Evolutionary conservation across 2,113 vertebrate genomes (phyloP).

Genomic region (Ifrita kowaldi): DNA sequence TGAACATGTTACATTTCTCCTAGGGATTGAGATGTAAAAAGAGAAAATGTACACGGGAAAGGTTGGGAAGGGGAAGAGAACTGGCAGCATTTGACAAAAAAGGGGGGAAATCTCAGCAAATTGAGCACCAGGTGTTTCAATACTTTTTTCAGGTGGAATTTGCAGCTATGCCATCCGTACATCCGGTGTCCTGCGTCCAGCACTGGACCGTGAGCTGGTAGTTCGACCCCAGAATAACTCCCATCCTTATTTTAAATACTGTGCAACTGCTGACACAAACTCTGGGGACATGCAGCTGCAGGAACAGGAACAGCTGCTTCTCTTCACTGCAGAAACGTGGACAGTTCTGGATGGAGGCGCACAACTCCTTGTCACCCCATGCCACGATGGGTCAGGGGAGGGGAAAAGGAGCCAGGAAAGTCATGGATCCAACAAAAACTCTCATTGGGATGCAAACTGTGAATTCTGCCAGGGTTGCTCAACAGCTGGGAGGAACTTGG

Average conservation of each 20-base stretch:
- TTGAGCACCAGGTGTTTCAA: not conserved
- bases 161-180: not conserved
- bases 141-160: not conserved
- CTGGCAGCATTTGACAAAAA: not conserved
- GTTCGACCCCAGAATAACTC: not conserved
- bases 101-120: not conserved
- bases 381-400: not conserved
- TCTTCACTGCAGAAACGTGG: not conserved
- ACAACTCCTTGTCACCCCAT: not conserved
- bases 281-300: not conserved
- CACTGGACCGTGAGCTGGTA: not conserved
- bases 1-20: not conserved
- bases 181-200: not conserved
- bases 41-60: not conserved
- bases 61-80: not conserved
- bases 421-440: not conserved
- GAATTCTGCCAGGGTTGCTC: not conserved
- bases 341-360: not conserved
- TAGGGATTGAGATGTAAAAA: not conserved
- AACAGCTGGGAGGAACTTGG: not conserved
- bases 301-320: not conserved
- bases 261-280: conserved; percentile 7
- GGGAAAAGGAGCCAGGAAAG: not conserved
- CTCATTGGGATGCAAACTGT: not conserved
- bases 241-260: not conserved